A percentile compares a stretch with the other conserved stretches of the same genome.
Evolutionary conservation across 2,888 invertebrate genomes (phyloP).

Genomic region (Chorisops tibialis): DNA sequence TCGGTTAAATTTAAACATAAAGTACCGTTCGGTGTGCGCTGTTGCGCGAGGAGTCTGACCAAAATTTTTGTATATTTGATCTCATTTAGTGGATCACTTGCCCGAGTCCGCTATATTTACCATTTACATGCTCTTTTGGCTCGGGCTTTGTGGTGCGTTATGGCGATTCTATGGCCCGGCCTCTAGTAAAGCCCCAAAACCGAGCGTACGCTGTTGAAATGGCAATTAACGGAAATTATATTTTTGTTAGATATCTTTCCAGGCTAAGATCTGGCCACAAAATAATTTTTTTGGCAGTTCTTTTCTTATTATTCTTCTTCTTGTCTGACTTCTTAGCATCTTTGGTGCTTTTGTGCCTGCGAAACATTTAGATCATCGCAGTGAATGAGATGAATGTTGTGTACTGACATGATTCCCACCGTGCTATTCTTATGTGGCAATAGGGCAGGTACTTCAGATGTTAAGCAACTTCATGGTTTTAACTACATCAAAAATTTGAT

Average conservation of each 20-base stretch:
- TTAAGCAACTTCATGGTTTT: too few species aligned
- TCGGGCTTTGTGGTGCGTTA: background rate
- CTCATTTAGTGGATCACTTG: slow-evolving; percentile 12
- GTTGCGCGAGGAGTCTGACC: background rate
- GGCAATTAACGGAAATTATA: slow-evolving; percentile 18
- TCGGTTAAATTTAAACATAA: slow-evolving; percentile 11
- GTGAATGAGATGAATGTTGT: too few species aligned
- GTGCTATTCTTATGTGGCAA: too few species aligned
- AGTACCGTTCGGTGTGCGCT: slow-evolving; percentile 7
- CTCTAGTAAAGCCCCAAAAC: background rate
- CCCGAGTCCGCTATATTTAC: slow-evolving; percentile 14
- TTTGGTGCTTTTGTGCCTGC: background rate
- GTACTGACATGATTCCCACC: too few species aligned
- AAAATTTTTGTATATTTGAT: slow-evolving; percentile 2
- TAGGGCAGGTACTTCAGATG: too few species aligned
- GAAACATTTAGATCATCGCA: slow-evolving; percentile 4
- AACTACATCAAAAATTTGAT: too few species aligned
- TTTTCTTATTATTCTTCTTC: background rate
- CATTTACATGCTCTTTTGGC: slow-evolving; percentile 18
- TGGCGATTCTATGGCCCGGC: background rate
- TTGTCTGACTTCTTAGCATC: too few species aligned
- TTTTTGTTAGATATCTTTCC: slow-evolving; percentile 16
- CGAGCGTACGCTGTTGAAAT: slow-evolving; percentile 5
- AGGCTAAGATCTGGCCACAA: background rate
- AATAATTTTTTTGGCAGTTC: background rate